These are phyloP conservation scores for Lithobates sylvaticus DNA, from an alignment of 2,797 vertebrate genomes.

Conservation along the genomic window DNA sequence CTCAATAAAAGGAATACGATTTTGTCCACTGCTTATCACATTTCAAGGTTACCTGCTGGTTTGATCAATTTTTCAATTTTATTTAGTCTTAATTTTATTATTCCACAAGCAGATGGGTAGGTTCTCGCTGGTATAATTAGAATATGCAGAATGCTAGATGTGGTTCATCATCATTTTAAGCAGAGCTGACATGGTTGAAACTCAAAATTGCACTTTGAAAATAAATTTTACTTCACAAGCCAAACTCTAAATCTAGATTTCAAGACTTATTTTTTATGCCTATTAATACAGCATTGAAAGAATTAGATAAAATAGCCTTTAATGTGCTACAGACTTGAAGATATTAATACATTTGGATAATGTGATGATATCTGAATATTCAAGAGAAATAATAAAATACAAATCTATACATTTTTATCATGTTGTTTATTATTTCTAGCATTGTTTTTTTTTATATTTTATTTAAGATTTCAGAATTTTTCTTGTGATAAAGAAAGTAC, in stretches of 20 bases:
- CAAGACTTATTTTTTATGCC: neutral
- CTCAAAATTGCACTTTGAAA: conserved; percentile 23
- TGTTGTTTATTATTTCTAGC: neutral
- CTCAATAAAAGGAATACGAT: conserved; percentile 48
- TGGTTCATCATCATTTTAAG: conserved; percentile 39
- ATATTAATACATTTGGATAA: neutral
- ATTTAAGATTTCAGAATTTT: no score
- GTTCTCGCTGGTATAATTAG: conserved; percentile 52
- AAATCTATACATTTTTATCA: neutral
- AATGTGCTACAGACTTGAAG: neutral
- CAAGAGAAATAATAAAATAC: neutral
- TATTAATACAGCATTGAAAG: neutral
- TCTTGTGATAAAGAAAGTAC: no score
- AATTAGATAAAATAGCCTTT: neutral
- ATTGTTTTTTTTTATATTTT: neutral
- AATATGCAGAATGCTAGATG: conserved; percentile 40
- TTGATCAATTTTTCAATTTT: conserved; percentile 58
- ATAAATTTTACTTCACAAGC: neutral
- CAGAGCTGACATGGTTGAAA: conserved; percentile 35
- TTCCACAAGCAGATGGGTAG: conserved; percentile 46
- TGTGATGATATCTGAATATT: neutral
- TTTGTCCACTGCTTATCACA: conserved; percentile 45
- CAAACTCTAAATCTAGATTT: neutral
- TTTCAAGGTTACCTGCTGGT: conserved; percentile 53
- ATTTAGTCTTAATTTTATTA: conserved; percentile 57